Percentiles rank a stretch among this genome's conserved stretches.
Evolutionary conservation across 2,888 invertebrate species (phyloP).

Genomic region (Caenorhabditis afra): DNA sequence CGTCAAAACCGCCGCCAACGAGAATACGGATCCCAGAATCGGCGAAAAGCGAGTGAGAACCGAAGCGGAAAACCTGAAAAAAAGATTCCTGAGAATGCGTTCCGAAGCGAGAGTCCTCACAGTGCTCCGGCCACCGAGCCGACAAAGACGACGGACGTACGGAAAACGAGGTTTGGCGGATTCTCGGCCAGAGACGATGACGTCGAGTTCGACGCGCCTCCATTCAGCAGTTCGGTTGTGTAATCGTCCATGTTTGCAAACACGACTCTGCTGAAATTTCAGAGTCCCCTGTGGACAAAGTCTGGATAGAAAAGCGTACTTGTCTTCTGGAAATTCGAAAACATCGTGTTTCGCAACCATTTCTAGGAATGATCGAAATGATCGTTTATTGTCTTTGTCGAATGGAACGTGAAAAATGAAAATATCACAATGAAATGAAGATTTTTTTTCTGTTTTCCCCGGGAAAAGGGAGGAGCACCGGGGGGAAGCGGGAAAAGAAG

Average conservation of each 20-base stretch:
- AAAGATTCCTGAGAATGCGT: not conserved
- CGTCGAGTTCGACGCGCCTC: too few relatives aligned
- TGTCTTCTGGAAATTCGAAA: constrained; percentile 59
- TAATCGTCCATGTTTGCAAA: constrained; percentile 23
- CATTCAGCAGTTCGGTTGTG: constrained; percentile 24
- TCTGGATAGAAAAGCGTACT: constrained; percentile 14
- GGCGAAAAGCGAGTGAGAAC: constrained; percentile 15
- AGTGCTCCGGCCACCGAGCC: not conserved
- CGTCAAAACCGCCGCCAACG: constrained; percentile 12
- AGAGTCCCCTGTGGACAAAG: not conserved
- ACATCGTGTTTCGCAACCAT: constrained; percentile 35
- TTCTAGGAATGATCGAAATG: constrained; percentile 9
- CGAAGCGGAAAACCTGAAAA: constrained; percentile 6
- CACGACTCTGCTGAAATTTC: not conserved
- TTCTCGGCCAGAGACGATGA: constrained; percentile 13
- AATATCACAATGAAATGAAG: constrained; percentile 35
- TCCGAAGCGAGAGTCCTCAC: not conserved
- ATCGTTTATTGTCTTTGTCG: not conserved
- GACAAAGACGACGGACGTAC: constrained; percentile 11
- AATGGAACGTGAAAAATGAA: constrained; percentile 34
- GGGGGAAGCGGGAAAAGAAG: constrained; percentile 6
- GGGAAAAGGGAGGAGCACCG: constrained; percentile 27
- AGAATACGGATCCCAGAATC: constrained; percentile 15
- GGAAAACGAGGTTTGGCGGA: constrained; percentile 24
- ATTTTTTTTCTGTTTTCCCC: not conserved